A percentile compares a stretch with the other conserved stretches of the same genome.
These are phyloP conservation scores for Sinocyclocheilus anophthalmus DNA, from an alignment of 2,113 vertebrate species.

Conservation along the genomic window DNA sequence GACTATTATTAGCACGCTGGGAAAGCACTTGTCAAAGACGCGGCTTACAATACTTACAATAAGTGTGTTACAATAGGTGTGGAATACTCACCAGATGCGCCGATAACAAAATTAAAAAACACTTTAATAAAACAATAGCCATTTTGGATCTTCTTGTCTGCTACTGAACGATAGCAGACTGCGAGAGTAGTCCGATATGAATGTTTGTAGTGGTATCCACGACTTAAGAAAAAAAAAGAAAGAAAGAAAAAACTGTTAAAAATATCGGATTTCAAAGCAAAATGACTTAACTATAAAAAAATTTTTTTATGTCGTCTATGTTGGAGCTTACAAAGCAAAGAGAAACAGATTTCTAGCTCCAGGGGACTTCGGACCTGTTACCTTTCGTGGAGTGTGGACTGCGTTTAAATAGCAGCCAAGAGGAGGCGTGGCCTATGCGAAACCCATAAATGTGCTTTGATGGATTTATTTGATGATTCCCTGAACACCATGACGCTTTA, in stretches of 20 bases:
- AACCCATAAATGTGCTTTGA: neutral
- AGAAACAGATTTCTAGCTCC: slow-evolving; percentile 32
- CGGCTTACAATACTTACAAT: neutral
- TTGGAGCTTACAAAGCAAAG: slow-evolving; percentile 10
- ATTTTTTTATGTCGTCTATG: neutral
- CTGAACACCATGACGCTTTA: neutral
- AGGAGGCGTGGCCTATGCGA: slow-evolving; percentile 13
- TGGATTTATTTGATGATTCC: neutral
- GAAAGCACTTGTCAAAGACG: neutral
- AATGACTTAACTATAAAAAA: neutral
- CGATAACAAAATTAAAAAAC: slow-evolving; percentile 62
- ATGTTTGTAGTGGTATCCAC: slow-evolving; percentile 14
- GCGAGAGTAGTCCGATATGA: slow-evolving; percentile 47
- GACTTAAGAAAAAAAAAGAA: neutral
- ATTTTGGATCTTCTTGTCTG: slow-evolving; percentile 62
- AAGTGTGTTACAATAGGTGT: neutral
- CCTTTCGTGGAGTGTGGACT: neutral
- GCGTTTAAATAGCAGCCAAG: slow-evolving; percentile 57
- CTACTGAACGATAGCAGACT: slow-evolving; percentile 50
- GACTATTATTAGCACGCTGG: neutral
- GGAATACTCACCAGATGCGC: slow-evolving; percentile 67
- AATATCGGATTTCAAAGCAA: neutral
- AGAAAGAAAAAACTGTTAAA: neutral
- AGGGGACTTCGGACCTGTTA: slow-evolving; percentile 50
- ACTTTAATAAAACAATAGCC: slow-evolving; percentile 63